These are phyloP conservation scores for Tricholaema leucomelas DNA, from an alignment of 2,113 vertebrate species.

Conservation along the genomic window DNA sequence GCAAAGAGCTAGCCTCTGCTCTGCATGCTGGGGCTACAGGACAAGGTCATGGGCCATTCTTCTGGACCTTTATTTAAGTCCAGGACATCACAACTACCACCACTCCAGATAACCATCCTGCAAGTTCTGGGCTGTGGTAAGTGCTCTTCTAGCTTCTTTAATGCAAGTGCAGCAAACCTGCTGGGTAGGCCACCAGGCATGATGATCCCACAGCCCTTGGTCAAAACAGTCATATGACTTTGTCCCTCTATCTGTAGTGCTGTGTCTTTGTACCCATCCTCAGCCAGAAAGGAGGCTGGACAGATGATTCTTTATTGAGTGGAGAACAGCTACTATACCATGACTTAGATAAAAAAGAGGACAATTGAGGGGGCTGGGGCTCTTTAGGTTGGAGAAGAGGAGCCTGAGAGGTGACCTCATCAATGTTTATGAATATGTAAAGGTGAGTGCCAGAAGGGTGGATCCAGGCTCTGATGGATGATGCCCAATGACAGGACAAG, in stretches of 20 bases:
- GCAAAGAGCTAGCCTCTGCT: background rate
- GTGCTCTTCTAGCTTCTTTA: background rate
- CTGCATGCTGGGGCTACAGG: background rate
- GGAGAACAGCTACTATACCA: background rate
- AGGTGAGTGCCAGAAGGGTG: no score
- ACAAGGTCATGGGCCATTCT: background rate
- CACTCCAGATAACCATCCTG: background rate
- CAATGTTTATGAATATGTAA: no score
- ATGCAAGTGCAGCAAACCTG: background rate
- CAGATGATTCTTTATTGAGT: background rate
- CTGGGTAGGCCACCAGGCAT: background rate
- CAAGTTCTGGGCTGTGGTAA: background rate
- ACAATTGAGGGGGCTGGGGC: no score
- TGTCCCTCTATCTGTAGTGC: background rate
- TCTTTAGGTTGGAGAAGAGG: no score
- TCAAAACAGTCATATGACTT: background rate
- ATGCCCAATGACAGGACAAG: no score
- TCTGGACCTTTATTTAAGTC: background rate
- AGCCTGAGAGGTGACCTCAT: no score
- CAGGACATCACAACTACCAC: background rate
- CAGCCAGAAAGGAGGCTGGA: background rate
- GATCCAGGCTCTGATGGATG: no score
- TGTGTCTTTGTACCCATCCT: background rate
- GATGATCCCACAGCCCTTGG: background rate
- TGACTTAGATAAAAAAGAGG: background rate